phyloP scores from a whole-genome alignment of 1,140 invertebrate species.

The Homalodisca vitripennis region DNA sequence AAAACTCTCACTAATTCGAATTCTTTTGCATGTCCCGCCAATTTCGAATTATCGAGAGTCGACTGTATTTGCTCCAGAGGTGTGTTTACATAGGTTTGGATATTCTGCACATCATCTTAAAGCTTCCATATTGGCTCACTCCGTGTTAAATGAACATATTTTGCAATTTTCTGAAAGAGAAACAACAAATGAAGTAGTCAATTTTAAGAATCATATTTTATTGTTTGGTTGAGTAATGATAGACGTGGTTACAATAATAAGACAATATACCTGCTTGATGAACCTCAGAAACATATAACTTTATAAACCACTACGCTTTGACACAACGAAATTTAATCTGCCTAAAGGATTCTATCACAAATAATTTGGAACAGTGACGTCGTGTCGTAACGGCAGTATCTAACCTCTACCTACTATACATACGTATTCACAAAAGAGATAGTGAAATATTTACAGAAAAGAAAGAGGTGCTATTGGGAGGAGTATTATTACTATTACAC shows the following conservation, averaged over 20 bases:
- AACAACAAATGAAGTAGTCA: no score
- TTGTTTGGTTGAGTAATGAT: conserved; percentile 29
- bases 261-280: conserved; percentile 20
- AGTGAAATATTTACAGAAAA: conserved; percentile 29
- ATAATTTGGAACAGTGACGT: conserved; percentile 16
- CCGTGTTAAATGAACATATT: no score
- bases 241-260: conserved; percentile 27
- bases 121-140: no score
- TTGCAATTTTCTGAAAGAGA: no score
- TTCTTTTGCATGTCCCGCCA: no score
- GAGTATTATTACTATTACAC: neutral
- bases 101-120: no score
- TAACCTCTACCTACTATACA: conserved; percentile 8
- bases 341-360: conserved; percentile 27
- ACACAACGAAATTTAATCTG: conserved; percentile 12
- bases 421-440: conserved; percentile 25
- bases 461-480: conserved; percentile 15
- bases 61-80: no score
- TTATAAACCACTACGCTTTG: conserved; percentile 13
- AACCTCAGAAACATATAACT: conserved; percentile 11
- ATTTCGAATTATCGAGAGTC: no score
- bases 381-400: conserved; percentile 14
- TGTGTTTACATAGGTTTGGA: no score
- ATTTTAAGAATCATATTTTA: conserved; percentile 30
- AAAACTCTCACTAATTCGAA: no score